These are phyloP conservation scores for Echiichthys vipera DNA, from an alignment of 2,797 vertebrate species.

Conservation along the genomic window DNA sequence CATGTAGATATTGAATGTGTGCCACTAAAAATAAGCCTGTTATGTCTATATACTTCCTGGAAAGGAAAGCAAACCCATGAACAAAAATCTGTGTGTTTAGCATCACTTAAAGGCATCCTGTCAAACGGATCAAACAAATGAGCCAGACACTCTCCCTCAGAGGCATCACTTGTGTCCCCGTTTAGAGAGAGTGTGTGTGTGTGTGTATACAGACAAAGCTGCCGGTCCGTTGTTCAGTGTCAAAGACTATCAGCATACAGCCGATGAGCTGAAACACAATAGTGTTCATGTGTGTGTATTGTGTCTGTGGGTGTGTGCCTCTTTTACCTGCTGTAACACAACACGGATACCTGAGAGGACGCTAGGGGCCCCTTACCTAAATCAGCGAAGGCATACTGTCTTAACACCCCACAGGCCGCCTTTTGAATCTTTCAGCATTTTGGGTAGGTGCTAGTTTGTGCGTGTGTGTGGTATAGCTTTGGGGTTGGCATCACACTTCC, in stretches of 20 bases:
- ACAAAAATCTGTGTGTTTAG: constrained; percentile 30
- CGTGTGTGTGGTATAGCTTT: background rate
- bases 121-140: constrained; percentile 49
- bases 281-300: constrained; percentile 35
- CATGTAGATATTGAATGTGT: constrained; percentile 37
- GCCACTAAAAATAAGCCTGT: constrained; percentile 36
- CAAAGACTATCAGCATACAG: constrained; percentile 48
- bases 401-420: constrained; percentile 17
- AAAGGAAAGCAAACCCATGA: constrained; percentile 51
- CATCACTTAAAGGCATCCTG: constrained; percentile 15
- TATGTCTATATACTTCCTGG: constrained; percentile 36
- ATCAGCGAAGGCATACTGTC: constrained; percentile 18
- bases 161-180: constrained; percentile 29
- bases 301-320: constrained; percentile 8
- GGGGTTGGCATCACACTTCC: constrained; percentile 20
- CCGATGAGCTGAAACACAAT: constrained; percentile 60
- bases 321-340: constrained; percentile 69
- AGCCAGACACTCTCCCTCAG: constrained; percentile 16
- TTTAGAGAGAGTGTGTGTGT: constrained; percentile 9
- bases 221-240: constrained; percentile 37
- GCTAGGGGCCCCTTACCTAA: constrained; percentile 27
- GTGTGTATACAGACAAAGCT: constrained; percentile 31
- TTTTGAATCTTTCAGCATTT: constrained; percentile 39
- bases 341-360: constrained; percentile 66
- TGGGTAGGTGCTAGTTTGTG: constrained; percentile 4